Evolutionary conservation across 2,113 vertebrate genomes (phyloP).

Genomic region (Phalacrocorax pelagicus): DNA sequence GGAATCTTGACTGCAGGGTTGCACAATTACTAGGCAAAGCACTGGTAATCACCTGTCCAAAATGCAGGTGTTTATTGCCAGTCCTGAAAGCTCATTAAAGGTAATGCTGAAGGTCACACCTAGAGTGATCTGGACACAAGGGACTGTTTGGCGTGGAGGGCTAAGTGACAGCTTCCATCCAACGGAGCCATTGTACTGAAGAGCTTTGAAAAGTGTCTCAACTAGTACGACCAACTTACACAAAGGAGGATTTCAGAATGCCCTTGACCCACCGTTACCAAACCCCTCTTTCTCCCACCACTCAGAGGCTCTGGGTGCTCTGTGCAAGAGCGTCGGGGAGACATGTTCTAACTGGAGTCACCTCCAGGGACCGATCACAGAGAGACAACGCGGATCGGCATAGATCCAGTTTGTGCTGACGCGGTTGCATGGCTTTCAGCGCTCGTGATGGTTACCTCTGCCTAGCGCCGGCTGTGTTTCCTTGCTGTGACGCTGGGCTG

Average conservation of each 20-base stretch:
- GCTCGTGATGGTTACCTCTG: neutral
- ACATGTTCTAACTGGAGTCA: neutral
- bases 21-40: neutral
- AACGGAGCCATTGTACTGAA: neutral
- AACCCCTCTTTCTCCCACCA: neutral
- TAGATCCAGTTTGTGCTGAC: neutral
- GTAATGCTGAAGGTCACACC: neutral
- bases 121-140: neutral
- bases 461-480: neutral
- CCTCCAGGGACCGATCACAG: neutral
- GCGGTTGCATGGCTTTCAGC: accelerated
- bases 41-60: neutral
- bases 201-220: neutral
- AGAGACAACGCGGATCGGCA: neutral
- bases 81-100: neutral
- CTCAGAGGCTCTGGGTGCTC: neutral
- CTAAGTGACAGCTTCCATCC: neutral
- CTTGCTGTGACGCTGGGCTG: neutral
- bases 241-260: neutral
- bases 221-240: neutral
- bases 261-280: neutral
- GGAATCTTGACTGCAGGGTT: neutral
- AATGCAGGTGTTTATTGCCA: neutral
- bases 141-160: neutral
- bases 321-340: neutral